Evolutionary conservation across 2,888 invertebrate species (phyloP).

Genomic region (Heliconius erato): DNA sequence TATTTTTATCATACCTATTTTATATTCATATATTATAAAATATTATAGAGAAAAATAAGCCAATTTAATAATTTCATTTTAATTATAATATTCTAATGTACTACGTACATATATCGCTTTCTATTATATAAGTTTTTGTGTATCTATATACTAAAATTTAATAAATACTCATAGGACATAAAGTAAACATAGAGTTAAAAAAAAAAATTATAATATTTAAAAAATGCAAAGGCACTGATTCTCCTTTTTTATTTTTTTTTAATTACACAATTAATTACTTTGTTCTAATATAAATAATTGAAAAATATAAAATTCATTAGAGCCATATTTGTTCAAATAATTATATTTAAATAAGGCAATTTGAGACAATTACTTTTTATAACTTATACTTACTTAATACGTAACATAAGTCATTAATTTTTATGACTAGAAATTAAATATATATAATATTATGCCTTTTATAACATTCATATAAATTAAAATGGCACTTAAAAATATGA

Average conservation of each 20-base stretch:
- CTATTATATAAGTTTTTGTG: too few species aligned
- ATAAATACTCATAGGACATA: too few species aligned
- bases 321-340: neutral
- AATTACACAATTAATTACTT: neutral
- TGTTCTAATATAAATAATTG: neutral
- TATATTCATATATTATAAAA: too few species aligned
- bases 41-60: too few species aligned
- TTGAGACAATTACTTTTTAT: slow-evolving; percentile 8
- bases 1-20: neutral
- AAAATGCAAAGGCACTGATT: too few species aligned
- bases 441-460: neutral
- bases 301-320: neutral
- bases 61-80: too few species aligned
- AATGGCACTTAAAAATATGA: neutral
- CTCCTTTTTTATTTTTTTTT: neutral
- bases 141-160: too few species aligned
- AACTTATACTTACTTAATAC: neutral
- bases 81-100: too few species aligned
- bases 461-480: neutral
- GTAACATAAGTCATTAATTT: slow-evolving; percentile 3
- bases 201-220: too few species aligned
- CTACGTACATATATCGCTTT: too few species aligned
- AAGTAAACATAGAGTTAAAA: too few species aligned
- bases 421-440: neutral
- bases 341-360: neutral